Percentiles rank a stretch among this genome's conserved stretches.
Conservation (phyloP, 2,113 vertebrate species). For the Picathartes gymnocephalus region DNA sequence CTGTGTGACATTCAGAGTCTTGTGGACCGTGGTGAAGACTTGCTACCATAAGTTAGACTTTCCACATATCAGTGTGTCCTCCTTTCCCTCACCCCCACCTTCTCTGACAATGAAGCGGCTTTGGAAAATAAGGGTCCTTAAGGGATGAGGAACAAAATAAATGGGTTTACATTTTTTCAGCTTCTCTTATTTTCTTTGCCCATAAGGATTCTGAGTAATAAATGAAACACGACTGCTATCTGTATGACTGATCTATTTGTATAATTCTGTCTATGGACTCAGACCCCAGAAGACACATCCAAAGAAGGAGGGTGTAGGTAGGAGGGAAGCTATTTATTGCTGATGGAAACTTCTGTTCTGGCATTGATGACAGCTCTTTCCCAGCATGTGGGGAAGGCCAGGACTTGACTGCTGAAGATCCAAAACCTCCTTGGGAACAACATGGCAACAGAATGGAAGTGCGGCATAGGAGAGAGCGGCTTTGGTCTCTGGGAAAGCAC, state of each 20-base stretch:
- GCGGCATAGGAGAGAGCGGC: background rate
- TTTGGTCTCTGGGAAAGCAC: background rate
- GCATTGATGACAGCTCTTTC: conserved; percentile 78
- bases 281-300: conserved; percentile 64
- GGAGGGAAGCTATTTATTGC: conserved; percentile 73
- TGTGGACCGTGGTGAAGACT: background rate
- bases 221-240: conserved; percentile 86
- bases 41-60: background rate
- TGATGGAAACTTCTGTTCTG: conserved; percentile 67
- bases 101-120: background rate
- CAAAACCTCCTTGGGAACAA: conserved; percentile 69
- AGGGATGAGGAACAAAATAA: conserved; percentile 76
- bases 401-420: conserved; percentile 40
- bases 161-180: conserved; percentile 82
- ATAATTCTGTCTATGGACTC: conserved; percentile 80
- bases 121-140: conserved; percentile 76
- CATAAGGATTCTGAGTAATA: conserved; percentile 89
- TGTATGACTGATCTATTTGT: conserved; percentile 87
- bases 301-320: background rate
- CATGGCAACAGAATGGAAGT: conserved; percentile 73
- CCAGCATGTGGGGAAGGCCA: background rate
- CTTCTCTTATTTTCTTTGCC: conserved; percentile 79
- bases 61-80: background rate
- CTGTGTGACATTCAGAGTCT: background rate
- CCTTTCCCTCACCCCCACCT: background rate